These are phyloP conservation scores for Lichenostomus cassidix DNA, from an alignment of 2,113 vertebrate species.

Conservation along the genomic window DNA sequence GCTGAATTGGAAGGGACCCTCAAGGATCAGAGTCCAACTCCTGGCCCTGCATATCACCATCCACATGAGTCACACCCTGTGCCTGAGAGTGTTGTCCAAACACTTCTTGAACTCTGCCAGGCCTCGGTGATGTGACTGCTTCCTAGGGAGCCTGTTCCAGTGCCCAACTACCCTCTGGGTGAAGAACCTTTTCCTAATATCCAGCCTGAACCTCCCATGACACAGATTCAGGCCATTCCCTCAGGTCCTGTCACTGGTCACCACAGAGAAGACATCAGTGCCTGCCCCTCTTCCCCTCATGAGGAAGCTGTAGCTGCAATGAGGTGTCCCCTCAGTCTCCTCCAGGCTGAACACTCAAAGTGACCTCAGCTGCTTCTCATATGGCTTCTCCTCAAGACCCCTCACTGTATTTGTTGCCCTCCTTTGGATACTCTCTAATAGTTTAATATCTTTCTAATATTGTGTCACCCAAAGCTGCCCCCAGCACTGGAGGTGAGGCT, in stretches of 20 bases:
- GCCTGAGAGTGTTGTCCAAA: rapidly evolving
- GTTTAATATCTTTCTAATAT: rapidly evolving
- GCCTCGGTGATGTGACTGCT: not conserved
- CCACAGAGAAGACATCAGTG: not conserved
- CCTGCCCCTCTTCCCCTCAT: not conserved
- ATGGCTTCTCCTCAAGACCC: rapidly evolving
- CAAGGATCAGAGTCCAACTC: not conserved
- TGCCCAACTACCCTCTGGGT: rapidly evolving
- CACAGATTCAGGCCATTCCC: not conserved
- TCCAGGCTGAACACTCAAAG: not conserved
- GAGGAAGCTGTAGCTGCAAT: not conserved
- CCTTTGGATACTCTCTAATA: no score
- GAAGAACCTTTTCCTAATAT: rapidly evolving
- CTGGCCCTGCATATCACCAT: not conserved
- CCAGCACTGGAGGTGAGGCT: not conserved
- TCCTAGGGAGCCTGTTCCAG: not conserved
- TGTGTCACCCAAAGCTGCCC: not conserved
- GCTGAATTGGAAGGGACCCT: not conserved
- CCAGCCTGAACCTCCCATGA: not conserved
- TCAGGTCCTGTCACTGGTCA: not conserved
- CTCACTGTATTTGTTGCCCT: rapidly evolving
- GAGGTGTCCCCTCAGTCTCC: not conserved
- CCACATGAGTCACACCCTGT: not conserved
- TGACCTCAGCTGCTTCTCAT: rapidly evolving
- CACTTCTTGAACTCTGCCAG: rapidly evolving